A percentile compares a stretch with the other conserved stretches of the same genome.
Conservation (phyloP, 2,888 invertebrate species). For the Caenorhabditis afra region DNA sequence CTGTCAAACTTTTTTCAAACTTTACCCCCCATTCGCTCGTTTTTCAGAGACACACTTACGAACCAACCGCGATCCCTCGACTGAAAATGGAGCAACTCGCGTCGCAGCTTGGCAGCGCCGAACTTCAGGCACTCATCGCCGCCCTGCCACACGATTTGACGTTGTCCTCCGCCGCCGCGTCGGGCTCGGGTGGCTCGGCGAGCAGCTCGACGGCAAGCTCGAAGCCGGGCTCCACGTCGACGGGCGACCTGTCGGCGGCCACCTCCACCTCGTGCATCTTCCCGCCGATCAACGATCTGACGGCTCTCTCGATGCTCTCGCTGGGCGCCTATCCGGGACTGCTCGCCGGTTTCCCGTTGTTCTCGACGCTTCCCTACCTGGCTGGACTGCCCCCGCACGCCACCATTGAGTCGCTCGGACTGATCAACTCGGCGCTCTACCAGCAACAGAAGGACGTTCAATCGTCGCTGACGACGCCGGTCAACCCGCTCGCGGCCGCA, state of each 20-base stretch:
- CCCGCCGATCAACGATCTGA: conserved; percentile 48
- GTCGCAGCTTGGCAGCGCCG: conserved; percentile 34
- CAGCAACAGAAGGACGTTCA: conserved; percentile 52
- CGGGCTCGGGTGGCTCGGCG: no score
- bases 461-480: conserved; percentile 31
- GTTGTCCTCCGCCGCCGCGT: no score
- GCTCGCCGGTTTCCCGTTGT: conserved; percentile 42
- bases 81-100: conserved; percentile 37
- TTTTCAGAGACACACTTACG: conserved; percentile 24
- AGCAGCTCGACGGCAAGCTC: no score
- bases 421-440: conserved; percentile 56
- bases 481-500: conserved; percentile 22
- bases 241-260: conserved; percentile 43
- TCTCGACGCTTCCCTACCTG: conserved; percentile 41
- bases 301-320: conserved; percentile 56
- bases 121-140: conserved; percentile 57
- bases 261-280: conserved; percentile 56
- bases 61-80: neutral
- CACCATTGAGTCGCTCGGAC: conserved; percentile 58
- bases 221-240: conserved; percentile 39
- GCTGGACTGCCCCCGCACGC: conserved; percentile 45
- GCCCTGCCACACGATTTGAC: conserved; percentile 54
- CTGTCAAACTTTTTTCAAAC: no score
- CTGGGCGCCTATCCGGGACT: conserved; percentile 44
- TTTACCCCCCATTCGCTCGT: neutral